These are phyloP conservation scores for Mylabris sibirica DNA, from an alignment of 2,888 invertebrate species.

Conservation along the genomic window DNA sequence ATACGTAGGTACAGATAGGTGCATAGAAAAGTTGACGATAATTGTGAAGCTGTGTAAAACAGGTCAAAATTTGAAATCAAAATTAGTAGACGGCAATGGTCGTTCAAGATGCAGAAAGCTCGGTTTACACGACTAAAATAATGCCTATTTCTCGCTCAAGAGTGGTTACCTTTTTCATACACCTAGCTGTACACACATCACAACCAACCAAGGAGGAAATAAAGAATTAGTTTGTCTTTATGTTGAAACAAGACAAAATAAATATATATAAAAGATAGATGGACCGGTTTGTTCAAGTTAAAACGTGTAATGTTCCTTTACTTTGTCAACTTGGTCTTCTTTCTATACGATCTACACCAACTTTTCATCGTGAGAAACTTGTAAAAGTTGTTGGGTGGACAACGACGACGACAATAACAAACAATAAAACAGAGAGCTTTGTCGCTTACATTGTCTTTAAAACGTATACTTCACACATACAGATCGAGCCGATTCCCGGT, in stretches of 20 bases:
- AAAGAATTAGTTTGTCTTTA: constrained; percentile 45
- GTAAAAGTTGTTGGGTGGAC: background rate
- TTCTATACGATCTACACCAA: background rate
- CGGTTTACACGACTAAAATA: no score
- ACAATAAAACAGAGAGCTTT: background rate
- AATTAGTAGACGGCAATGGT: constrained; percentile 47
- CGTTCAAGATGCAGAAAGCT: no score
- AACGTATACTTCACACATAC: constrained; percentile 1
- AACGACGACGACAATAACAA: no score
- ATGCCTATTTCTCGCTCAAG: no score
- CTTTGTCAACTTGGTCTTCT: background rate
- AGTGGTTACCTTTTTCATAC: no score
- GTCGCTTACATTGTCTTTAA: background rate
- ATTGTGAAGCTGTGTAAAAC: no score
- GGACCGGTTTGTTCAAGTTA: constrained; percentile 9
- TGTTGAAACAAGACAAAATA: background rate
- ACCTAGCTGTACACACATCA: no score
- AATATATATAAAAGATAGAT: background rate
- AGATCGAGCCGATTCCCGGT: background rate
- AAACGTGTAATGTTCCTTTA: background rate
- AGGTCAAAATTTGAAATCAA: no score
- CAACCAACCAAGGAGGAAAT: constrained; percentile 47
- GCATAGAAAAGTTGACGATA: no score
- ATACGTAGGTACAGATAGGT: no score
- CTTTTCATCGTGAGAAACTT: constrained; percentile 11